Percentiles rank a stretch among this genome's conserved stretches.
phyloP scores from a whole-genome alignment of 2,888 invertebrate genomes.

The Corbicula japonica region DNA sequence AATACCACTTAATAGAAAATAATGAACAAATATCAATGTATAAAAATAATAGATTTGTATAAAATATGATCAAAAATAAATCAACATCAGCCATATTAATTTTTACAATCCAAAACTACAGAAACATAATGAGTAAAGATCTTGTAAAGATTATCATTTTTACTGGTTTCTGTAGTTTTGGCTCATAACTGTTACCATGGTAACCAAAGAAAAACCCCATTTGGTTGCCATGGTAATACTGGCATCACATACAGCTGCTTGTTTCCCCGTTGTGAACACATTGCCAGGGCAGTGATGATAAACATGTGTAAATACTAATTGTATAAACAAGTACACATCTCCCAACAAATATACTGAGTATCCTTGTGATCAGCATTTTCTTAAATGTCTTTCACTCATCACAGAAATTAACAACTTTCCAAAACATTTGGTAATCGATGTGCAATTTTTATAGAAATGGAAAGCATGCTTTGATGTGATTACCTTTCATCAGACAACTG shows the following conservation, averaged over 20 bases:
- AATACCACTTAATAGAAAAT: constrained; percentile 71
- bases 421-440: no score
- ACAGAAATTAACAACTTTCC: no score
- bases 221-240: constrained; percentile 43
- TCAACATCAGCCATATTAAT: constrained; percentile 69
- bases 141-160: constrained; percentile 24
- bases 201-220: constrained; percentile 27
- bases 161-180: constrained; percentile 26
- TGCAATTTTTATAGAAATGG: no score
- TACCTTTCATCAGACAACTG: no score
- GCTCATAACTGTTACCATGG: constrained; percentile 39
- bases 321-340: no score
- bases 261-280: constrained; percentile 68
- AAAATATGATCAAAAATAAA: constrained; percentile 83
- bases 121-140: constrained; percentile 20
- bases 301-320: constrained; percentile 32
- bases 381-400: no score
- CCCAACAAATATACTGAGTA: no score
- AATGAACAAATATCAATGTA: constrained; percentile 81
- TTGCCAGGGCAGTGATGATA: constrained; percentile 38
- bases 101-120: constrained; percentile 45
- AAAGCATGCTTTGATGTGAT: no score
- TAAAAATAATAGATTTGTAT: constrained; percentile 84
- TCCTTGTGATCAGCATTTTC: no score
- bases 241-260: constrained; percentile 67